Evolutionary conservation across 2,888 invertebrate genomes (phyloP), one percentile per base, ranked within the genome.

Genomic region (Cryptocephalus primarius): DNA sequence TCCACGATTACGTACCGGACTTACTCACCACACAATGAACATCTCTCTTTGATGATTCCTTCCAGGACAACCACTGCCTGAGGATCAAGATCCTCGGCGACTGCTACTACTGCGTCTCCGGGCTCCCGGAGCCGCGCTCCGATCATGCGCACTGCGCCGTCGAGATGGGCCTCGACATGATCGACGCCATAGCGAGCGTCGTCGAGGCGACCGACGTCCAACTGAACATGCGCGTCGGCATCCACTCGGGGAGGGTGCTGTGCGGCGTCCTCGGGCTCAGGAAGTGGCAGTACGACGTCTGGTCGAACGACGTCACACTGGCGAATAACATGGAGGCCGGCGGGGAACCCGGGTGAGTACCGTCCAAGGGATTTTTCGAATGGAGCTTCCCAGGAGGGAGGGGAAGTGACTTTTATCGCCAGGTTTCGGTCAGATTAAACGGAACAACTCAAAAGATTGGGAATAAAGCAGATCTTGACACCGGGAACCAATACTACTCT

Each of bases 201-300:
- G 88, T 90, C 50, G 91, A 91, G 71, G 88, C 89, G 40, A 91
- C 91, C 3, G 92, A 91, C 66, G 89, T 92, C n/a, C 84, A 88
- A 62, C 73, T 93, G 52, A 90, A 90, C 71, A 91, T 92, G 90
- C 78, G 92, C 51, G 92, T 93, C 46, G 93, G 92, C 50, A 88
- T 93, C 51, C 92, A 93, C 70, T 89, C 91, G 1, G 92, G 92
- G 0, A 78, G 90, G 1, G 92, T 92, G 44, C 72, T 92, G 41
- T 91, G 92, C 66, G 92, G 92, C 10, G 92, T 93, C 38, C 74
- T 93, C 48, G 92, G 93, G 0, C 76, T 91, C 44, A 78, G 88
- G 53, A 91, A 92, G 71, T 93, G 92, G 92, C 91, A 92, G 70
- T 87, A 90, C 69, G 93, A 93, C 67, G 92, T 93, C 8, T 92